Evolutionary conservation across 1,140 invertebrate species (phyloP), one percentile per base, ranked within the genome.

Genomic region (Drosophila burlai): DNA sequence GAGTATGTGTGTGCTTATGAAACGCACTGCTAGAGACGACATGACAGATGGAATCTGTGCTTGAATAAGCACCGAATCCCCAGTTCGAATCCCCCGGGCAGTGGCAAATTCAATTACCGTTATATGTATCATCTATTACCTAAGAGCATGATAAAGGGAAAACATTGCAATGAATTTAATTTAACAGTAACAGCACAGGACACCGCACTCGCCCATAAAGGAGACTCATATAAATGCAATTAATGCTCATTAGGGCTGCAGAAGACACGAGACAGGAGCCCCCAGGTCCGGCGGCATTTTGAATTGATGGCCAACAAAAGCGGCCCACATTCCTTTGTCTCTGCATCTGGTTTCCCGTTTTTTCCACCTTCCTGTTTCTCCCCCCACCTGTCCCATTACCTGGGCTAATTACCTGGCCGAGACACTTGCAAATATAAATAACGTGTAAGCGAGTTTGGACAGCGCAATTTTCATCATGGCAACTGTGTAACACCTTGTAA

Each of bases 351-450:
- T 55, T 38, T 55, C 34, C 15, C 52, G 18, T 21, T 54, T 54
- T 55, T 36, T 38, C 54, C 34, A 24, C 52, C 45, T n/a, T 34
- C 31, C 38, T 54, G 13, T 21, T 18, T 18, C 24, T 4, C 2
- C 11, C 24, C 1, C 11, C 5, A 7, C 38, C 4, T 3, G 0
- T 9, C 50, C 6, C n/a, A 10, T 16, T 24, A 11, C 15, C 34
- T 4, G 18, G 50, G 45, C 68, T 72, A 72, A 72, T 72, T 72
- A 55, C 43, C 61, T 65, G 26, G 68, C 65, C 29, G 4, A 54
- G 71, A 50, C 73, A 76, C 36, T 57, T 74, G 73, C 73, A 75
- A 75, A 71, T 68, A 74, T 75, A 75, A 64, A 75, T 74, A 57
- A 75, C 60, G 63, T 75, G 71, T 38, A 75, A 52, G 71, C 54